A percentile compares a stretch with the other conserved stretches of the same genome.
phyloP scores from a whole-genome alignment of 2,888 invertebrate species.

The Galeopsomyia nigrocyanea region DNA sequence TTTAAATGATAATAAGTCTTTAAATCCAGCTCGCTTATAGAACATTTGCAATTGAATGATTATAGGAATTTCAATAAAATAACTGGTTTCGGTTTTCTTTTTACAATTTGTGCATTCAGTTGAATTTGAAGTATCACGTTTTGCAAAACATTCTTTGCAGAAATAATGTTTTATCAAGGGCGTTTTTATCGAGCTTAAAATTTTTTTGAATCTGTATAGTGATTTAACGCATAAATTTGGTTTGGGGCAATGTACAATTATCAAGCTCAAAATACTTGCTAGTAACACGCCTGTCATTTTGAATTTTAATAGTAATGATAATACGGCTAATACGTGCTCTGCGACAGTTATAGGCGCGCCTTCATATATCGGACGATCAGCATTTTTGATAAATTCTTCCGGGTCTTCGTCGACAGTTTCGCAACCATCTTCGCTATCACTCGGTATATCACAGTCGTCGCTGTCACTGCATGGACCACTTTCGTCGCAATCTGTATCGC shows the following conservation, averaged over 20 bases:
- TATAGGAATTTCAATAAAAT: conserved; percentile 18
- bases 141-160: conserved; percentile 12
- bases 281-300: neutral
- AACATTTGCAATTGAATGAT: conserved; percentile 18
- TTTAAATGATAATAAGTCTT: conserved; percentile 2
- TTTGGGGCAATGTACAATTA: neutral
- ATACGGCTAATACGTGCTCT: neutral
- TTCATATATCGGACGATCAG: neutral
- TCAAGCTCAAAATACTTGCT: neutral
- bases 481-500: neutral
- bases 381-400: neutral
- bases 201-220: conserved; percentile 13
- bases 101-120: conserved; percentile 2
- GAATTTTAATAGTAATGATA: neutral
- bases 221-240: conserved; percentile 16
- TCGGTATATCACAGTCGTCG: too few species aligned
- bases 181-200: conserved; percentile 9
- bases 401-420: neutral
- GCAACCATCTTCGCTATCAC: too few species aligned
- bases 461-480: too few species aligned
- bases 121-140: neutral
- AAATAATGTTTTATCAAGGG: conserved; percentile 17
- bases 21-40: neutral
- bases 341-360: conserved; percentile 1
- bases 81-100: neutral